A percentile compares a stretch with the other conserved stretches of the same genome.
phyloP scores from a whole-genome alignment of 2,797 vertebrate species.

The Eleutherodactylus coqui region DNA sequence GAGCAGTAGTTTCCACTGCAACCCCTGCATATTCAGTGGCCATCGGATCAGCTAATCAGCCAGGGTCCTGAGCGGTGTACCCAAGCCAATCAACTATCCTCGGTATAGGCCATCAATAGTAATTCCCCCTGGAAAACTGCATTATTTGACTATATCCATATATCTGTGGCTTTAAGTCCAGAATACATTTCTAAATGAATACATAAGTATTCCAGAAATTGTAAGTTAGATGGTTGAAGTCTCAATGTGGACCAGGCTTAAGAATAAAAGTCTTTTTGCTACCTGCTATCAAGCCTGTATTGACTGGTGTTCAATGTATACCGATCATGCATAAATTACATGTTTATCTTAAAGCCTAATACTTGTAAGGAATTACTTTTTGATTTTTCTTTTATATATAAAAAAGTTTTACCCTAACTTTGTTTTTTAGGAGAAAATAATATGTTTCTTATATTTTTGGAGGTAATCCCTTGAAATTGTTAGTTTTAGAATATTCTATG shows the following conservation, averaged over 20 bases:
- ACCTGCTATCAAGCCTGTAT: background rate
- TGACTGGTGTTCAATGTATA: background rate
- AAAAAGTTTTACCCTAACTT: too few species aligned
- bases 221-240: background rate
- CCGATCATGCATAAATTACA: background rate
- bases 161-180: background rate
- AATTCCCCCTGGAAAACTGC: too few species aligned
- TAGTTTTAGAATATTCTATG: background rate
- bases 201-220: background rate
- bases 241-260: background rate
- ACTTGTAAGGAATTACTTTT: background rate
- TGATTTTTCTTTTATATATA: background rate
- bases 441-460: conserved; percentile 15
- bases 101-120: too few species aligned
- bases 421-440: background rate
- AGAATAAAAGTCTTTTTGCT: background rate
- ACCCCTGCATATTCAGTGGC: too few species aligned
- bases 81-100: too few species aligned
- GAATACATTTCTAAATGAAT: background rate
- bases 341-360: background rate
- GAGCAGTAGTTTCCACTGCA: too few species aligned
- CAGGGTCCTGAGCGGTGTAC: too few species aligned
- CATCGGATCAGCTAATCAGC: too few species aligned
- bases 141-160: background rate
- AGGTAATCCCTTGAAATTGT: background rate